Percentiles rank a stretch among this genome's conserved stretches.
phyloP scores from a whole-genome alignment of 2,888 invertebrate genomes.

The Cristatella mucedo region DNA sequence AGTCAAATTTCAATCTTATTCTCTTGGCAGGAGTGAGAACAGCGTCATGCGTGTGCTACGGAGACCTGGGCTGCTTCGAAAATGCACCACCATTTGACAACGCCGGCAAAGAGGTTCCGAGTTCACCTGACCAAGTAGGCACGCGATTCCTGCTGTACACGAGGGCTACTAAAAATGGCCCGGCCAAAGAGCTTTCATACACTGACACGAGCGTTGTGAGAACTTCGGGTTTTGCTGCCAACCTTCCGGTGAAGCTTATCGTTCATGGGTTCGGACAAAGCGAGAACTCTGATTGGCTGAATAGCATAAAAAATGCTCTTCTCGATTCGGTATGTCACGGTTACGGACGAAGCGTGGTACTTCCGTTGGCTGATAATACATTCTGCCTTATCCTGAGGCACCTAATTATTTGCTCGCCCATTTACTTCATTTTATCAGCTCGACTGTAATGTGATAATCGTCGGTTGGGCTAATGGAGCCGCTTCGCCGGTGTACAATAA shows the following conservation, averaged over 20 bases:
- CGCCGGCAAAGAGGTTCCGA: slow-evolving; percentile 16
- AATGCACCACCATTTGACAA: slow-evolving; percentile 22
- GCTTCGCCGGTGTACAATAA: slow-evolving; percentile 51
- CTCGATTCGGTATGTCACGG: slow-evolving; percentile 73
- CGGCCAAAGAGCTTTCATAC: too few relatives aligned
- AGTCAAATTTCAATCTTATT: too few relatives aligned
- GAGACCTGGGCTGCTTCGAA: slow-evolving; percentile 21
- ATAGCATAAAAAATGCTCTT: slow-evolving; percentile 75
- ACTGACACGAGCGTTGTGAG: too few relatives aligned
- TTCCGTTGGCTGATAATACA: too few relatives aligned
- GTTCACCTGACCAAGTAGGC: slow-evolving; percentile 42
- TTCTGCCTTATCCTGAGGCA: not conserved
- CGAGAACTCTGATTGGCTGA: slow-evolving; percentile 79
- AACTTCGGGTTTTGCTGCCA: slow-evolving; percentile 61
- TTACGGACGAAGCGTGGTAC: too few relatives aligned
- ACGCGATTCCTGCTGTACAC: slow-evolving; percentile 62
- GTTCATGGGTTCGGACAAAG: slow-evolving; percentile 85
- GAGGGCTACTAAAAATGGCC: too few relatives aligned
- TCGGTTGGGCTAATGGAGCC: slow-evolving; percentile 23
- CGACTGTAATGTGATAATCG: slow-evolving; percentile 22
- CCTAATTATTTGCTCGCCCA: too few relatives aligned
- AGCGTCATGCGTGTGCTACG: slow-evolving; percentile 20
- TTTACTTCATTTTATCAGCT: too few relatives aligned
- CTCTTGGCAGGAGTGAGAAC: too few relatives aligned
- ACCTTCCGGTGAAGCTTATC: slow-evolving; percentile 66